Base-by-base conservation (phyloP, 2,113 vertebrate genomes). In the Hippoglossus stenolepis region DNA sequence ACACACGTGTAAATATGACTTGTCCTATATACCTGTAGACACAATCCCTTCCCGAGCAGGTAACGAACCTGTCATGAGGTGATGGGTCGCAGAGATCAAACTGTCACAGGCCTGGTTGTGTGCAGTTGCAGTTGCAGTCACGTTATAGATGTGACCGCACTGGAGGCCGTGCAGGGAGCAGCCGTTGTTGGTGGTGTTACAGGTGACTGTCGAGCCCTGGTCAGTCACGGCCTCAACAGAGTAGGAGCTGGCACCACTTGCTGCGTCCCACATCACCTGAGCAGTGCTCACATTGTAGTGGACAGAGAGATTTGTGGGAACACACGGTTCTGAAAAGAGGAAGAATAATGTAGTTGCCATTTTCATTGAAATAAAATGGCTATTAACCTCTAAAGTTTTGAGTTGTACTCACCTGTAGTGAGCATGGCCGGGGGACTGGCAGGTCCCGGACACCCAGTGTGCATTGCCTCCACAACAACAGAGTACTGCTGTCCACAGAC, bases 111-210 rank as follows among this genome's bases (percentile, higher is more conserved):
- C 85, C 23, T 67, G 31, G 80, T 93, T 93, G 23, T 59, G 77
- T 28, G 93, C 91, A 0, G 38, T 80, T 28, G 93, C 91, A 0
- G 38, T 80, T 58, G 94, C 90, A 0, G 87, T 91, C 40, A 95
- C 24, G 45, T 90, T 94, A 85, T 95, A 94, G 12, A 75, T 70
- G 12, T 84, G 81, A 70, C 91, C 76, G 40, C 94, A 95, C 47
- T 70, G 65, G 54, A 94, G 70, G 24, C 45, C 71, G 0, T 47
- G 64, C 28, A 95, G 69, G 43, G 15, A 65, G 74, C 93, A 95
- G 73, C 53, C 66, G 51, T 80, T 93, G 65, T 64, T 40, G 49
- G 31, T 82, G 82, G 65, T 91, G 73, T 75, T 80, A 35, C 93
- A 90, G 61, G 61, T 80, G 35, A 53, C 49, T 0, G 2, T 57